Evolutionary conservation across 2,113 vertebrate species (phyloP).

Genomic region (Hemichromis elongatus): DNA sequence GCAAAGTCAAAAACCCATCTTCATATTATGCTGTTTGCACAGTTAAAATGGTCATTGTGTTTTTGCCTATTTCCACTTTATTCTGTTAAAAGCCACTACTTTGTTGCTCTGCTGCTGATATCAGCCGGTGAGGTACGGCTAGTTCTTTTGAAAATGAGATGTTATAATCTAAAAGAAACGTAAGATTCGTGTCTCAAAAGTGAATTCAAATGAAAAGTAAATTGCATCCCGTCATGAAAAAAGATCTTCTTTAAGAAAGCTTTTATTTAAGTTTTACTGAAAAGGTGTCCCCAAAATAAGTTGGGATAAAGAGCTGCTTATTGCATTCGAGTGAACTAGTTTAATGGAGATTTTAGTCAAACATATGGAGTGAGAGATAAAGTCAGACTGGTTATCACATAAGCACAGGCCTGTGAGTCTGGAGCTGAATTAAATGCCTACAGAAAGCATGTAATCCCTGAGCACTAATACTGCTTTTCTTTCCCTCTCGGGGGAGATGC

Average conservation of each 20-base stretch:
- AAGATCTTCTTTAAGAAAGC: neutral
- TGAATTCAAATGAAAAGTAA: neutral
- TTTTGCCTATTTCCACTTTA: neutral
- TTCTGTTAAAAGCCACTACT: neutral
- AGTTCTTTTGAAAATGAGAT: neutral
- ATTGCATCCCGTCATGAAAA: neutral
- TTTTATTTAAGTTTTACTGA: neutral
- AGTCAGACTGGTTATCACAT: neutral
- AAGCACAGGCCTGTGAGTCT: neutral
- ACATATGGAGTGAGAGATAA: neutral
- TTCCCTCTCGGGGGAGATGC: neutral
- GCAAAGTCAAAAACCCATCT: neutral
- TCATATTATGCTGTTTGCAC: neutral
- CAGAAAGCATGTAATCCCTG: neutral
- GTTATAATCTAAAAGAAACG: neutral
- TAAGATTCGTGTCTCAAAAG: neutral
- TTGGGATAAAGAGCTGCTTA: neutral
- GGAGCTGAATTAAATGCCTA: neutral
- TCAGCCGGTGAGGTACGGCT: neutral
- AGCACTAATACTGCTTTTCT: neutral
- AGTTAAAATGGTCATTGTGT: neutral
- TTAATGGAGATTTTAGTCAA: slow-evolving; percentile 2
- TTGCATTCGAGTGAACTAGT: neutral
- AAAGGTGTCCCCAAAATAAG: neutral
- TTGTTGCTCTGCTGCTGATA: neutral